phyloP scores from a whole-genome alignment of 92 coral and sea anemone genomes.

The Phenganax marumi region DNA sequence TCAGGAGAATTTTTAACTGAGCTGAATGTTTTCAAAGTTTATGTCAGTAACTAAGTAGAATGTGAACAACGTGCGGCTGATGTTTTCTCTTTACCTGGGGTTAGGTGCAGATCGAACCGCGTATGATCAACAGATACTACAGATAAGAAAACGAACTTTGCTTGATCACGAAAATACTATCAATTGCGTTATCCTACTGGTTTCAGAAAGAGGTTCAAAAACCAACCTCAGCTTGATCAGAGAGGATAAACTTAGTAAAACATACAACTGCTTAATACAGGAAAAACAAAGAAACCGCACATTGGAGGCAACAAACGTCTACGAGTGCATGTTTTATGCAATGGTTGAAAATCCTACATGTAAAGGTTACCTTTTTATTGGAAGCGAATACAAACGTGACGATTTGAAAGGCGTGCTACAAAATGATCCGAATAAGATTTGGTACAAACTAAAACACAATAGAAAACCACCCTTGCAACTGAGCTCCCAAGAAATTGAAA shows the following conservation, averaged over 20 bases:
- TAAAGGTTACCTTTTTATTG: conserved; percentile 70
- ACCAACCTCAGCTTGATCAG: not conserved
- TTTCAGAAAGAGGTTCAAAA: not conserved
- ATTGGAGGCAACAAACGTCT: conserved; percentile 41
- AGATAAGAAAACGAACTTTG: conserved; percentile 13
- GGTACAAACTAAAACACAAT: conserved; percentile 70
- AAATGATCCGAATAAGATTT: conserved; percentile 63
- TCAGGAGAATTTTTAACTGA: no score
- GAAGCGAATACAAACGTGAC: conserved; percentile 52
- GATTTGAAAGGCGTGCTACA: conserved; percentile 55
- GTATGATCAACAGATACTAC: not conserved
- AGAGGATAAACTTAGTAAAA: not conserved
- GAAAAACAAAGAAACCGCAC: not conserved
- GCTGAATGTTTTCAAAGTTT: no score
- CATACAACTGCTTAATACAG: not conserved
- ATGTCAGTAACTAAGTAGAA: no score
- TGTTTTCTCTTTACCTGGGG: not conserved
- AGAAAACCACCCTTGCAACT: conserved; percentile 64
- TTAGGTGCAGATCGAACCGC: not conserved
- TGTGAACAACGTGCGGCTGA: not conserved
- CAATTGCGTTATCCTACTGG: not conserved
- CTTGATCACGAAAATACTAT: not conserved
- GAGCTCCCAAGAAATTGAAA: conserved; percentile 70
- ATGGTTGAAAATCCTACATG: conserved; percentile 53
- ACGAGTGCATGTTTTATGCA: conserved; percentile 75